These are phyloP conservation scores for Hirtodrosophila alboralis DNA, from an alignment of 2,888 invertebrate species.

Conservation along the genomic window DNA sequence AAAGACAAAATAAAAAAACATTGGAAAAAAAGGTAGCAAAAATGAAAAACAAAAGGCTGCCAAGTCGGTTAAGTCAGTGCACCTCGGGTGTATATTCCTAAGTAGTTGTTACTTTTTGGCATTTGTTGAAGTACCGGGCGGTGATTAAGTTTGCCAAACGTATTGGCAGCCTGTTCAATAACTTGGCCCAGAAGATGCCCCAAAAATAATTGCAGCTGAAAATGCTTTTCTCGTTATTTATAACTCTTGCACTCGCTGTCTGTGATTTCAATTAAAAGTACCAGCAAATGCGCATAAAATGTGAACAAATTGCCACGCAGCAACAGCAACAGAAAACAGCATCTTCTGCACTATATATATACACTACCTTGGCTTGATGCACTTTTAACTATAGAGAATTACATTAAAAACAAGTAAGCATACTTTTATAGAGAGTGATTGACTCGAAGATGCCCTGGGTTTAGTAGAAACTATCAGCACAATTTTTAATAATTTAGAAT, in stretches of 20 bases:
- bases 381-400: constrained; percentile 49
- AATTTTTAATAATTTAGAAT: neutral
- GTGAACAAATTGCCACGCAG: constrained; percentile 20
- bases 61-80: constrained; percentile 28
- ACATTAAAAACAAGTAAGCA: constrained; percentile 30
- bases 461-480: neutral
- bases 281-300: constrained; percentile 56
- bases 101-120: constrained; percentile 76
- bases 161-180: constrained; percentile 59
- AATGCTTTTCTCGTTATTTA: constrained; percentile 48
- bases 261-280: constrained; percentile 77
- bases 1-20: constrained; percentile 25
- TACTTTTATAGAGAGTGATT: accelerated
- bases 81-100: constrained; percentile 59
- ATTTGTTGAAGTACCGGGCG: constrained; percentile 68
- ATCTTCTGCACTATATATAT: constrained; percentile 30
- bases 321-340: neutral
- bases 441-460: constrained; percentile 11
- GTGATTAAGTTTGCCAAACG: constrained; percentile 73
- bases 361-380: constrained; percentile 29
- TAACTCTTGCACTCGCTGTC: constrained; percentile 45
- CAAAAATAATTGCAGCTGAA: constrained; percentile 66
- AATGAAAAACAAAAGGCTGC: constrained; percentile 5
- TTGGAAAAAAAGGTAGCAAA: constrained; percentile 41
- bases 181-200: constrained; percentile 33